Conservation (phyloP, 2,113 vertebrate genomes). For the Ardeotis arabs region DNA sequence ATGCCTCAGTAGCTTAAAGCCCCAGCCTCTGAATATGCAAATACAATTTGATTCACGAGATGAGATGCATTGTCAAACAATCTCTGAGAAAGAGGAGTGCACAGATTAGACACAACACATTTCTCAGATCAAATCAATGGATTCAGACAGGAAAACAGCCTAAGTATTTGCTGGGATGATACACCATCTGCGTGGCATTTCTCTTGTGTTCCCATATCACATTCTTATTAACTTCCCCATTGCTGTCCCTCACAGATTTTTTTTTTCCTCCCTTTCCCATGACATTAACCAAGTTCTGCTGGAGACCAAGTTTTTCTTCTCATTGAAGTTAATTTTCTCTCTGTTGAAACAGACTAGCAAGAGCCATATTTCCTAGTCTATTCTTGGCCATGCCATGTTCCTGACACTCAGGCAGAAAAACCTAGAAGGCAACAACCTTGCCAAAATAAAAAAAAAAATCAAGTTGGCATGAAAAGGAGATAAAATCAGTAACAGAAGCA, state of each 20-base stretch:
- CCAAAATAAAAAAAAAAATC: neutral
- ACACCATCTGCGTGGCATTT: neutral
- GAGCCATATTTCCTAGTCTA: neutral
- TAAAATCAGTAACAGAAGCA: constrained; percentile 20
- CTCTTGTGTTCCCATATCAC: neutral
- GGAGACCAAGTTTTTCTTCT: neutral
- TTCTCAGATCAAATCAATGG: neutral
- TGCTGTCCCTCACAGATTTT: neutral
- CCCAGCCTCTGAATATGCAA: neutral
- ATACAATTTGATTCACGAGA: neutral
- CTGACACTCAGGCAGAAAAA: constrained; percentile 23
- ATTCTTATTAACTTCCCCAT: neutral
- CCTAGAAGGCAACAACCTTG: constrained; percentile 14
- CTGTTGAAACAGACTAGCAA: neutral
- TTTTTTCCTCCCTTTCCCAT: neutral
- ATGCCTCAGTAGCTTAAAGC: neutral
- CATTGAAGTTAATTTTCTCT: neutral
- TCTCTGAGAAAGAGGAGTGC: neutral
- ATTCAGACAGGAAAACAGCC: neutral
- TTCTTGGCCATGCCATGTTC: neutral
- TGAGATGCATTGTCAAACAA: neutral
- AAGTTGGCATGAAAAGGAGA: constrained; percentile 9
- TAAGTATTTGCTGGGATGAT: neutral
- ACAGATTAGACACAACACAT: neutral
- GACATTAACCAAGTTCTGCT: neutral